A percentile compares a stretch with the other conserved stretches of the same genome.
phyloP scores from a whole-genome alignment of 1,140 invertebrate genomes.

The Drosophila setifemur region DNA sequence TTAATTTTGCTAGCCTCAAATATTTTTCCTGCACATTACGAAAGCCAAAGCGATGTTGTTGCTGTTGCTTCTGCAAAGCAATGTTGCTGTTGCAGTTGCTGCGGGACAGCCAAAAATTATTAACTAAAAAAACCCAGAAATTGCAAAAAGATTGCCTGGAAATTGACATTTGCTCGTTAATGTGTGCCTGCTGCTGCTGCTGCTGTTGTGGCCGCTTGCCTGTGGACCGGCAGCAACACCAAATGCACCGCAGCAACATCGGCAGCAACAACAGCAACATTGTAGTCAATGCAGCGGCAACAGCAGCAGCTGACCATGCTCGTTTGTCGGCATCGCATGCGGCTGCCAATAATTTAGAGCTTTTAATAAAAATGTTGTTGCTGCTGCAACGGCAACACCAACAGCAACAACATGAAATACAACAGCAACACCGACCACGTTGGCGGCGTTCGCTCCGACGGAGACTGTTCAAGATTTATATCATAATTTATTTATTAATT shows the following conservation, averaged over 20 bases:
- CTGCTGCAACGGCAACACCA: constrained; percentile 24
- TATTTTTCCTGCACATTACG: constrained; percentile 59
- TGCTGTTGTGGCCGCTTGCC: constrained; percentile 31
- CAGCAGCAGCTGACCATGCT: constrained; percentile 43
- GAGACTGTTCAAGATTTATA: constrained; percentile 69
- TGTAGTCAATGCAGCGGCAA: no score
- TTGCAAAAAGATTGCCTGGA: constrained; percentile 73
- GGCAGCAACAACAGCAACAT: no score
- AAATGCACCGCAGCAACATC: not conserved
- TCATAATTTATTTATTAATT: constrained; percentile 81
- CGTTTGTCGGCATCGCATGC: constrained; percentile 72
- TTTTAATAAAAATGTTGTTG: constrained; percentile 79
- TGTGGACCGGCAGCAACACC: constrained; percentile 3
- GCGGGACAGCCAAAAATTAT: constrained; percentile 68
- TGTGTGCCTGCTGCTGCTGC: constrained; percentile 35
- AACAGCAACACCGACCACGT: constrained; percentile 30
- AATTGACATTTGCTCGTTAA: constrained; percentile 80
- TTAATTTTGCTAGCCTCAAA: constrained; percentile 65
- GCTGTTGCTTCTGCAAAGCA: constrained; percentile 47
- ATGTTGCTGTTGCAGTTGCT: constrained; percentile 16
- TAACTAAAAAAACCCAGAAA: constrained; percentile 69
- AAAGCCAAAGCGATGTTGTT: constrained; percentile 45
- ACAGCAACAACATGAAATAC: constrained; percentile 10
- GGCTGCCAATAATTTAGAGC: constrained; percentile 78
- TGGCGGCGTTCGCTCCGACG: constrained; percentile 27